These are phyloP conservation scores for Drosophila funebris DNA, from an alignment of 1,140 invertebrate genomes.

Conservation along the genomic window DNA sequence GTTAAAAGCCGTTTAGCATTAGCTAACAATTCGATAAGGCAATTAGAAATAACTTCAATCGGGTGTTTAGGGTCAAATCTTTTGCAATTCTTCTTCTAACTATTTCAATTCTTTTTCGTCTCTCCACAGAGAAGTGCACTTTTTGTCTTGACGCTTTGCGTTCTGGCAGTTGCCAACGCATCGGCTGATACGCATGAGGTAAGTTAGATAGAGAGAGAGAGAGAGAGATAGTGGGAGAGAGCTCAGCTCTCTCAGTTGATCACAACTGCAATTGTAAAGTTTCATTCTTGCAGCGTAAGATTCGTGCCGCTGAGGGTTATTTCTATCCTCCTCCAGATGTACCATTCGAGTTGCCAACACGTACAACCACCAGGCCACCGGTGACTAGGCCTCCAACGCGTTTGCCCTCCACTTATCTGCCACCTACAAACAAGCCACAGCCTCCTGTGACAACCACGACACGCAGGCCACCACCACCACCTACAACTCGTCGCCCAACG, in stretches of 20 bases:
- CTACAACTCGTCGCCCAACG: conserved; percentile 40
- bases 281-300: conserved; percentile 57
- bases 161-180: conserved; percentile 69
- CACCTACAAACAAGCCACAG: conserved; percentile 45
- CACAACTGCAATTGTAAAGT: background rate
- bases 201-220: too few relatives aligned
- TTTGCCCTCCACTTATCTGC: conserved; percentile 59
- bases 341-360: conserved; percentile 72
- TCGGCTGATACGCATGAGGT: conserved; percentile 73
- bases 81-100: conserved; percentile 24
- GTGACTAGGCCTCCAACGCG: conserved; percentile 26
- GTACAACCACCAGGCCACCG: conserved; percentile 48
- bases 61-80: conserved; percentile 35
- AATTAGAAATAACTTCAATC: conserved; percentile 60
- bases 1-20: conserved; percentile 61
- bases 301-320: conserved; percentile 71
- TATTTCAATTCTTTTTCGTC: conserved; percentile 11
- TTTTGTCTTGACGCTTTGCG: conserved; percentile 79
- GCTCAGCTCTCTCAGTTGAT: too few relatives aligned
- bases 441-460: conserved; percentile 39
- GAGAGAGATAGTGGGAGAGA: too few relatives aligned
- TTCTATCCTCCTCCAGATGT: conserved; percentile 68
- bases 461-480: conserved; percentile 45
- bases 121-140: conserved; percentile 78
- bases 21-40: conserved; percentile 66